Base-by-base conservation (phyloP, 2,888 invertebrate genomes). In the Dicycla oo region DNA sequence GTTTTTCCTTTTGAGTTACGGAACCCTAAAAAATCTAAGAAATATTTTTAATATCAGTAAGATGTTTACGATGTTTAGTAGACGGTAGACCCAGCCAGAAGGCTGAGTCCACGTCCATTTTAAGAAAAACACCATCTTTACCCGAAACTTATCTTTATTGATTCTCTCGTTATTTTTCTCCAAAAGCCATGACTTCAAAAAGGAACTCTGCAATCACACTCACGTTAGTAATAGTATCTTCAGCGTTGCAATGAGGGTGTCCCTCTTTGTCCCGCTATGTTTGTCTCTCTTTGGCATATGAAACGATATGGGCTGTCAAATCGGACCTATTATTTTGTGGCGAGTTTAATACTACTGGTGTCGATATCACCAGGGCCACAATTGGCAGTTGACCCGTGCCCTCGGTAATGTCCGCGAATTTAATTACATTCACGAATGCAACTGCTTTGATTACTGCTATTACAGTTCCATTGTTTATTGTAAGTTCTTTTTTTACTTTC, bases 371-470 rank as follows among this genome's bases (percentile, higher is more conserved):
- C 11, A 47, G 2, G 26, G 18, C 20, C 53, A 54, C 34, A 79
- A 74, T 82, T 80, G 80, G 54, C 65, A 70, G 49, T 80, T 80
- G 74, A 82, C 70, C 70, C 40, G 34, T 65, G 65, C 61, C 65
- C 80, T 71, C 64, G 26, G 58, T 23, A 70, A 51, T 47, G 23
- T 30, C 61, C 18, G 57, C 53, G 15, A 69, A 69, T 43, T 68
- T 79, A 61, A 78, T 73, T 45, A 38, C 10, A 69, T 43, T 75
- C 38, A 45, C 23, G 45, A 62, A 2, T 61, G 47, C 62, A 66
- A 67, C 51, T 70, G 54, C 51, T 69, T 26, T 61, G 64, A 61
- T 76, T 64, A 64, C 51, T n/a, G 20, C 38, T 40, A 34, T 53
- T 53, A 47, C 18, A 40, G 51, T 45, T 30, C 43, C 62, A 69